Conservation (phyloP, 2,797 vertebrate species). For the Carapus acus region DNA sequence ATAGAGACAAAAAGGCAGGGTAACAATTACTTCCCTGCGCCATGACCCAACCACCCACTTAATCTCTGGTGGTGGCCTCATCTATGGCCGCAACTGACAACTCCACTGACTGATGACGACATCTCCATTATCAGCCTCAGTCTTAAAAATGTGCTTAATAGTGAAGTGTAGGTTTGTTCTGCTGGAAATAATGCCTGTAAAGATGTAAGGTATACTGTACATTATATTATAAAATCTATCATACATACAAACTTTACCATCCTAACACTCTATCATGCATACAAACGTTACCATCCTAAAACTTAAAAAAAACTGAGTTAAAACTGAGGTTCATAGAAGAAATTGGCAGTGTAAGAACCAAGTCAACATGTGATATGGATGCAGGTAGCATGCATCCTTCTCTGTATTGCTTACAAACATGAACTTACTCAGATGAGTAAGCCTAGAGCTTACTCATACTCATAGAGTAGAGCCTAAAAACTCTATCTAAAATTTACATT, state of each 20-base stretch:
- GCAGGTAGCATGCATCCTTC: slow-evolving; percentile 36
- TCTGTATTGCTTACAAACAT: slow-evolving; percentile 6
- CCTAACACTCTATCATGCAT: no score
- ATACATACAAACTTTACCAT: no score
- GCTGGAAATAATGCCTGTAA: background rate
- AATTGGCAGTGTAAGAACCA: slow-evolving; percentile 36
- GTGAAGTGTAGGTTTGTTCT: background rate
- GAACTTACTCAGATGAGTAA: background rate
- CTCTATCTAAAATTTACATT: no score
- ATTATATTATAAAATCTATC: no score
- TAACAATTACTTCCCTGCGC: slow-evolving; percentile 62
- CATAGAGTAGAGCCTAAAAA: no score
- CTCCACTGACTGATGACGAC: slow-evolving; percentile 34
- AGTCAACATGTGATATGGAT: slow-evolving; percentile 43
- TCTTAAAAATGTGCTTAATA: slow-evolving; percentile 4
- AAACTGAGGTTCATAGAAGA: slow-evolving; percentile 46
- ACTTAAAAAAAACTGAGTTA: no score
- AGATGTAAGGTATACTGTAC: background rate
- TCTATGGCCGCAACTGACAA: slow-evolving; percentile 44
- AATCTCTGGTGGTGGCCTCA: slow-evolving; percentile 54
- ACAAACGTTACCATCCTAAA: no score
- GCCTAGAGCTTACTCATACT: no score
- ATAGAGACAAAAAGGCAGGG: slow-evolving; percentile 65
- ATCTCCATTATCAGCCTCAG: slow-evolving; percentile 37
- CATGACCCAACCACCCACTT: slow-evolving; percentile 52